Base-by-base conservation (phyloP, 2,888 invertebrate species). In the Zelleria hepariella region DNA sequence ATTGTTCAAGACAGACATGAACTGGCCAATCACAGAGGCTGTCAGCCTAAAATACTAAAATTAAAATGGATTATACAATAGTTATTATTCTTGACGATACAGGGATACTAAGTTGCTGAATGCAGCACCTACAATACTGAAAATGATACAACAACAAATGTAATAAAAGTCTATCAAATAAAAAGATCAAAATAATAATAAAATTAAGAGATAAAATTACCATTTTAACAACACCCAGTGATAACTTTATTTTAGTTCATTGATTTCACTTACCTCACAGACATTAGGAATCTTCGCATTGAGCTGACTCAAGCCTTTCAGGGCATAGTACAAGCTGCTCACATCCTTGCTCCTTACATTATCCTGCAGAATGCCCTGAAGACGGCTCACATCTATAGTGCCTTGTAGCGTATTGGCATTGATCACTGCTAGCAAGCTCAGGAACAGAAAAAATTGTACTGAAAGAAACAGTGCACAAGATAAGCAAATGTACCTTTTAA, bases 301-400 rank as follows among this genome's bases (percentile, higher is more conserved):
- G 1, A 95, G 83, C 54, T 93, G 81, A 66, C 91, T 92, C 60
- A 93, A 90, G 55, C 96, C 97, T 59, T 93, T 88, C 0, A 93
- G 89, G 2, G 94, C 93, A 85, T 94, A 94, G 75, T 95, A 94
- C 27, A 94, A 78, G 4, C 92, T 82, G 59, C 91, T 82, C 54
- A 94, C 71, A 74, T 95, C 95, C 65, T 90, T 89, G 60, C 90
- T 91, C 62, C 81, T 83, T 5, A 90, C 66, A 42, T 89, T 90
- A 6, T 88, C 87, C 63, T 85, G 75, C 2, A 89, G 71, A 58
- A 88, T 84, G 7, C 67, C 73, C 67, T 86, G 82, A 52, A 89
- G 67, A 6, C 82, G 72, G 57, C 80, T 78, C 15, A 83, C 66
- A 68, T 89, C 89, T 63, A 89, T 77, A 0, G 80, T 82, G 59